Conservation (phyloP, 92 coral and sea anemone species). For the Zoanthus sansibaricus region DNA sequence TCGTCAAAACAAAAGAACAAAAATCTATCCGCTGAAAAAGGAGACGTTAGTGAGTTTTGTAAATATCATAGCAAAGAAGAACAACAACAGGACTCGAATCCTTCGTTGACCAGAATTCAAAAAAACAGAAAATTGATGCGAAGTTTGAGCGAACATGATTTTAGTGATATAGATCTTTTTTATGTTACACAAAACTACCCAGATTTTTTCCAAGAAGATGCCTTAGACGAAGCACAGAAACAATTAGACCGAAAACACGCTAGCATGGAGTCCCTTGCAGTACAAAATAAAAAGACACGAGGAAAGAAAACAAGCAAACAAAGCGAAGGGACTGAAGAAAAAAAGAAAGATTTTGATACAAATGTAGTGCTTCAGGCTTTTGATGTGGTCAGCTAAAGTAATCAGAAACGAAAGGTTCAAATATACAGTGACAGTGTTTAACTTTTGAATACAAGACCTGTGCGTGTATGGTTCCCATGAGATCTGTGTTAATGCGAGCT, state of each 20-base stretch:
- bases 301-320: neutral
- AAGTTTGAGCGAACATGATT: conserved; percentile 34
- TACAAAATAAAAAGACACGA: neutral
- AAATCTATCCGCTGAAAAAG: conserved; percentile 7
- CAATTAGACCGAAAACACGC: conserved; percentile 17
- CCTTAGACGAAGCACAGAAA: conserved; percentile 29
- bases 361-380: conserved; percentile 36
- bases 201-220: conserved; percentile 32
- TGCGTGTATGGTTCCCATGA: neutral
- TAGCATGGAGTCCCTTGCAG: neutral
- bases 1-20: conserved; percentile 5
- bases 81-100: neutral
- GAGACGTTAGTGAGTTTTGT: neutral
- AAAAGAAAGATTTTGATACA: conserved; percentile 17
- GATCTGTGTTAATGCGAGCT: neutral
- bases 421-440: neutral
- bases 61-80: neutral
- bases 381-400: conserved; percentile 28
- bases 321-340: neutral
- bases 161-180: conserved; percentile 34
- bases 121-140: conserved; percentile 36
- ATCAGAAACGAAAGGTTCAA: neutral
- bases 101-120: conserved; percentile 14
- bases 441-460: neutral
- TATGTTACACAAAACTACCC: conserved; percentile 35